Percentiles rank a stretch among this genome's conserved stretches.
These are phyloP conservation scores for Bufo bufo DNA, from an alignment of 2,113 vertebrate species.

Conservation along the genomic window DNA sequence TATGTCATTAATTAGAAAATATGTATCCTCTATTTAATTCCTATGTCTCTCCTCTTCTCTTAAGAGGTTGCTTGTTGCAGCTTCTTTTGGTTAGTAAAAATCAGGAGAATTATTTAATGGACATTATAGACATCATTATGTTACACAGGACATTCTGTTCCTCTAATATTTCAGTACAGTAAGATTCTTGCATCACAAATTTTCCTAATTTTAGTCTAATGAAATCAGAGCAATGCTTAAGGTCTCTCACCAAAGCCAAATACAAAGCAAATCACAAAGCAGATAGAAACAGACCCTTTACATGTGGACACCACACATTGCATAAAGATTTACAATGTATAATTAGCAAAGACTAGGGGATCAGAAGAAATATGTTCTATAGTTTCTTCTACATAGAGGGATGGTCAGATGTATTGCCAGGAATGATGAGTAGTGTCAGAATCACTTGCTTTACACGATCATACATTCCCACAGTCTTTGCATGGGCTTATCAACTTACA, in stretches of 20 bases:
- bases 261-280: not conserved
- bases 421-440: too few relatives aligned
- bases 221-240: not conserved
- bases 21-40: not conserved
- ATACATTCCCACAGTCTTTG: too few relatives aligned
- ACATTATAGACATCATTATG: not conserved
- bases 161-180: not conserved
- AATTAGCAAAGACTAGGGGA: too few relatives aligned
- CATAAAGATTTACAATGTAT: not conserved
- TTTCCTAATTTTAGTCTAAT: not conserved
- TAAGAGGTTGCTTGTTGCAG: not conserved
- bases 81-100: not conserved
- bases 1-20: not conserved
- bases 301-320: too few relatives aligned
- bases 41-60: not conserved
- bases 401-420: too few relatives aligned
- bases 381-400: too few relatives aligned
- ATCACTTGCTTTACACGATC: too few relatives aligned
- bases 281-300: not conserved
- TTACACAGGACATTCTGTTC: not conserved
- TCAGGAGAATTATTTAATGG: not conserved
- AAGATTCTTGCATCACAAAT: slow-evolving; percentile 6
- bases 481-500: too few relatives aligned
- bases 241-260: not conserved
- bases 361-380: too few relatives aligned